Conservation (phyloP, 2,888 invertebrate genomes). For the Slavum lentiscoides region DNA sequence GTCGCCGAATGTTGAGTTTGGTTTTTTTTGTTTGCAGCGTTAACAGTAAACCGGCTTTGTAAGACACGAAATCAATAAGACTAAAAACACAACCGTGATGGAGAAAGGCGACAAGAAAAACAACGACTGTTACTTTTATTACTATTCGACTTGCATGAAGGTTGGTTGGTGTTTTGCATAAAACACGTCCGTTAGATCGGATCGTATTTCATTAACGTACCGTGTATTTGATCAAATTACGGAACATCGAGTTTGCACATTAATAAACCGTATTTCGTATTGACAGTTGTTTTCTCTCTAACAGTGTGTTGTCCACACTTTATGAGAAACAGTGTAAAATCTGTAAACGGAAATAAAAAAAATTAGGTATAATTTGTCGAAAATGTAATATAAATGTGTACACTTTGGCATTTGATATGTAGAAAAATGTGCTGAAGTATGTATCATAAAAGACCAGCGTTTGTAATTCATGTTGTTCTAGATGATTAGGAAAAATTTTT, state of each 20-base stretch:
- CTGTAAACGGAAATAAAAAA: not conserved
- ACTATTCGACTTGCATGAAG: slow-evolving; percentile 84
- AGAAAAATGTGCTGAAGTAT: not conserved
- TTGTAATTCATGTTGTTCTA: not conserved
- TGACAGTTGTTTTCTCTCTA: not conserved
- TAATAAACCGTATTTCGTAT: not conserved
- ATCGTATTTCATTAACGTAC: not conserved
- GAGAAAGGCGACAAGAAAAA: slow-evolving; percentile 67
- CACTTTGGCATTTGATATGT: not conserved
- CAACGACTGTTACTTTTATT: slow-evolving; percentile 87
- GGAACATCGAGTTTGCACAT: not conserved
- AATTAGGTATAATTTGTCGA: not conserved
- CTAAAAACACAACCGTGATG: slow-evolving; percentile 13
- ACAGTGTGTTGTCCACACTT: not conserved
- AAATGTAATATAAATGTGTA: not conserved
- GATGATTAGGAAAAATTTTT: too few relatives aligned
- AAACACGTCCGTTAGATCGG: not conserved
- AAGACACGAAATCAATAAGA: not conserved
- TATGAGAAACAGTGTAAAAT: not conserved
- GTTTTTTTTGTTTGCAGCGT: too few relatives aligned
- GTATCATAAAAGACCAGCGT: not conserved
- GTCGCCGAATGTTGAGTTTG: too few relatives aligned
- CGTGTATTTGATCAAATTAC: not conserved
- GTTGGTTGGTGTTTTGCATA: slow-evolving; percentile 62
- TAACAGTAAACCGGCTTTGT: not conserved